Percentiles rank a stretch among this genome's conserved stretches.
phyloP scores from a whole-genome alignment of 92 coral and sea anemone species.

The Anthopleura xanthogrammica region DNA sequence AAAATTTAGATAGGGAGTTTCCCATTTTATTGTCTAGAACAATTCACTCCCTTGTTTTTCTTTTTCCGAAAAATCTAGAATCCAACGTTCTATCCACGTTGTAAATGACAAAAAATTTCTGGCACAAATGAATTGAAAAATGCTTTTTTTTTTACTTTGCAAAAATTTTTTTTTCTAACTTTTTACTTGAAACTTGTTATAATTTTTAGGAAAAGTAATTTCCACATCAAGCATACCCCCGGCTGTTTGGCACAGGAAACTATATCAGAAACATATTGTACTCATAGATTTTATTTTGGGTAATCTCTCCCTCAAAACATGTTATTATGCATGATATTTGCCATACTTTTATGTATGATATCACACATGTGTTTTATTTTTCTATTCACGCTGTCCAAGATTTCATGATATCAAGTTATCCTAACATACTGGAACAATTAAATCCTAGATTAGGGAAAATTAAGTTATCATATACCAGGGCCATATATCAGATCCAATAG shows the following conservation, averaged over 20 bases:
- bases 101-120: not conserved
- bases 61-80: not conserved
- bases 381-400: not conserved
- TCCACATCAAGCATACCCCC: not conserved
- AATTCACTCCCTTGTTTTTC: not conserved
- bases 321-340: not conserved
- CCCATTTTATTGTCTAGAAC: not conserved
- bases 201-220: not conserved
- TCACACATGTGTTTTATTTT: conserved; percentile 1
- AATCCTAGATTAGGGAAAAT: not conserved
- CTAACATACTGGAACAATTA: not conserved
- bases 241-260: not conserved
- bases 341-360: not conserved
- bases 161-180: not conserved
- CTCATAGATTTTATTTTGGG: not conserved
- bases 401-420: not conserved
- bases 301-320: not conserved
- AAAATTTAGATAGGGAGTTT: not conserved
- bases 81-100: not conserved
- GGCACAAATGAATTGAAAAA: no score
- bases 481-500: not conserved
- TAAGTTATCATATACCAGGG: not conserved
- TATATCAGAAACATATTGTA: not conserved
- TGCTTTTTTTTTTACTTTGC: no score
- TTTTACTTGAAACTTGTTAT: not conserved